These are phyloP conservation scores for Girardia tigrina DNA, from an alignment of 2,888 invertebrate species.

Conservation along the genomic window DNA sequence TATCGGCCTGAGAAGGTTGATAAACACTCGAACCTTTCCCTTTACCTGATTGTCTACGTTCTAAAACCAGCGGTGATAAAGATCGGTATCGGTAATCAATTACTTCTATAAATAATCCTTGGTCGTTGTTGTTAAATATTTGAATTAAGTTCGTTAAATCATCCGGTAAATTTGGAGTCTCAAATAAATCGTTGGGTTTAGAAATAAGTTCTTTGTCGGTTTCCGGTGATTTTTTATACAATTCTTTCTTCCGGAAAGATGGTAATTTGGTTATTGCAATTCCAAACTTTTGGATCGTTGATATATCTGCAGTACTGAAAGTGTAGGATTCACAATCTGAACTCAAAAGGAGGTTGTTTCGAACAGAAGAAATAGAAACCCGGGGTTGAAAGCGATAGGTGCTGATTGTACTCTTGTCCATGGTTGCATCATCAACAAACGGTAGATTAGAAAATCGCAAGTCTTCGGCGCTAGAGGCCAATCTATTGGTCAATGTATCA, in stretches of 20 bases:
- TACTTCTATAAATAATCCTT: slow-evolving; percentile 30
- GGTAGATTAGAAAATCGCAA: no score
- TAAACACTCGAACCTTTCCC: slow-evolving; percentile 53
- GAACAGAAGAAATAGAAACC: not conserved
- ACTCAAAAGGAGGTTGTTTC: not conserved
- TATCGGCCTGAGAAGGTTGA: slow-evolving; percentile 55
- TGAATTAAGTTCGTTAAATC: not conserved
- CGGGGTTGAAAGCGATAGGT: no score
- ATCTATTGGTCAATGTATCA: no score
- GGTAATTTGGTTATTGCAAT: not conserved
- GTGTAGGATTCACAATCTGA: not conserved
- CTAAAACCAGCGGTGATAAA: not conserved
- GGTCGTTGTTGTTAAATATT: slow-evolving; percentile 29
- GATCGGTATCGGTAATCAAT: no score
- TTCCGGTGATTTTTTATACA: not conserved
- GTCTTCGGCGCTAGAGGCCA: no score
- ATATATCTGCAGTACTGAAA: not conserved
- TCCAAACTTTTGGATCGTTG: not conserved
- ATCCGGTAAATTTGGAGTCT: not conserved
- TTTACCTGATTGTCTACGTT: slow-evolving; percentile 39
- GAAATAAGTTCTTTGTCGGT: not conserved
- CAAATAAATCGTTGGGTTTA: not conserved
- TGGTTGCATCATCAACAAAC: no score
- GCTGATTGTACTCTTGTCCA: no score
- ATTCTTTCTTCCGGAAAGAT: not conserved